Conservation (phyloP, 2,888 invertebrate genomes). For the Cephus spinipes region DNA sequence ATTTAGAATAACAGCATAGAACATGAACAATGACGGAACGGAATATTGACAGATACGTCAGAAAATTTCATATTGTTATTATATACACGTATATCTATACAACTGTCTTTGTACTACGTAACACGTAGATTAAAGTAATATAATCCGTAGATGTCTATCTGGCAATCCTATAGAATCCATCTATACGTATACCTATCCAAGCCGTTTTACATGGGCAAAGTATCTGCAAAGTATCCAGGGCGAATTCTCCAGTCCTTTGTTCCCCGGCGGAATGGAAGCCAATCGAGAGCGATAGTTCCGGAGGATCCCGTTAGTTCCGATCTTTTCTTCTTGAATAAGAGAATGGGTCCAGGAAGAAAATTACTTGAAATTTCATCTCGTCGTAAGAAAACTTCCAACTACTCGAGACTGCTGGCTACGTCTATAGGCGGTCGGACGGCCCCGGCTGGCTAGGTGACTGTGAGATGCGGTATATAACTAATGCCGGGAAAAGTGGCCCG, state of each 20-base stretch:
- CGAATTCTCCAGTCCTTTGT: neutral
- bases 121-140: neutral
- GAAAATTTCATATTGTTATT: neutral
- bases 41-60: neutral
- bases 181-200: neutral
- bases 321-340: neutral
- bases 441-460: neutral
- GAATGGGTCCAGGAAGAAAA: neutral
- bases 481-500: constrained; percentile 33
- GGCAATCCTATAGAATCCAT: neutral
- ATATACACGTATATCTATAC: neutral
- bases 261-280: neutral
- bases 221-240: neutral
- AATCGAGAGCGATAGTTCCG: neutral
- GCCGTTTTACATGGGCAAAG: neutral
- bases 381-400: constrained; percentile 2
- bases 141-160: neutral
- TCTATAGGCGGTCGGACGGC: neutral
- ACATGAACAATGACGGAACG: too few species aligned
- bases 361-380: neutral
- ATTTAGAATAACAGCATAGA: too few species aligned
- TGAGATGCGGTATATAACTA: constrained; percentile 25
- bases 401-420: neutral
- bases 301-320: neutral
- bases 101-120: neutral